Evolutionary conservation across 2,888 invertebrate genomes (phyloP).

Genomic region (Dicranocentrus wangi): DNA sequence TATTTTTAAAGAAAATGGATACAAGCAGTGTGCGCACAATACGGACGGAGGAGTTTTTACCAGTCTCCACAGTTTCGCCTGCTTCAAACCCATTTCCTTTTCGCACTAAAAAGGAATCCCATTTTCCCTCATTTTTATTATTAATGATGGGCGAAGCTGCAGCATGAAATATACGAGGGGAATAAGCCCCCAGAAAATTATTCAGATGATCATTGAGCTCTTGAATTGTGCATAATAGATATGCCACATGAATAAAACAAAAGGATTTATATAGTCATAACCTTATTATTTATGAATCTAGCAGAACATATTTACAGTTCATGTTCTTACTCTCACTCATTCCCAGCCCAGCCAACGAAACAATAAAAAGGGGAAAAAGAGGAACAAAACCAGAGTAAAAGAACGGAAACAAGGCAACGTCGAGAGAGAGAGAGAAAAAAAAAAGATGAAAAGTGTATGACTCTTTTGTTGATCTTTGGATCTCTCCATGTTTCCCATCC

Average conservation of each 20-base stretch:
- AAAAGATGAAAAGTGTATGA: not conserved
- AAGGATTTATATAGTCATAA: constrained; percentile 5
- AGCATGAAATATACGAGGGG: too few relatives aligned
- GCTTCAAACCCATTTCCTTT: too few relatives aligned
- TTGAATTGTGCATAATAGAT: constrained; percentile 22
- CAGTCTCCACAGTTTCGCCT: too few relatives aligned
- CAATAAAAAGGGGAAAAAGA: too few relatives aligned
- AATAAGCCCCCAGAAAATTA: not conserved
- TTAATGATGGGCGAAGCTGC: too few relatives aligned
- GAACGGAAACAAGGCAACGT: not conserved
- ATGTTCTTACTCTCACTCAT: not conserved
- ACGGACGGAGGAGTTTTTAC: too few relatives aligned
- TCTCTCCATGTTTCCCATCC: constrained; percentile 26
- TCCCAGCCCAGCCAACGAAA: too few relatives aligned
- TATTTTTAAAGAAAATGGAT: too few relatives aligned
- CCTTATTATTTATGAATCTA: not conserved
- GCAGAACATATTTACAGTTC: not conserved
- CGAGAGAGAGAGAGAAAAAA: not conserved
- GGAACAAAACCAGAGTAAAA: not conserved
- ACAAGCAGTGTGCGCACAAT: too few relatives aligned
- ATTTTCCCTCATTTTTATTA: too few relatives aligned
- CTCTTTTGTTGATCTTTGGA: constrained; percentile 35
- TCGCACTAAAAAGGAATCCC: too few relatives aligned
- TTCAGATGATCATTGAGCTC: constrained; percentile 31
- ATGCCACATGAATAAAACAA: constrained; percentile 43